Base-by-base conservation (phyloP, 2,888 invertebrate species). In the Gryllus longicercus region DNA sequence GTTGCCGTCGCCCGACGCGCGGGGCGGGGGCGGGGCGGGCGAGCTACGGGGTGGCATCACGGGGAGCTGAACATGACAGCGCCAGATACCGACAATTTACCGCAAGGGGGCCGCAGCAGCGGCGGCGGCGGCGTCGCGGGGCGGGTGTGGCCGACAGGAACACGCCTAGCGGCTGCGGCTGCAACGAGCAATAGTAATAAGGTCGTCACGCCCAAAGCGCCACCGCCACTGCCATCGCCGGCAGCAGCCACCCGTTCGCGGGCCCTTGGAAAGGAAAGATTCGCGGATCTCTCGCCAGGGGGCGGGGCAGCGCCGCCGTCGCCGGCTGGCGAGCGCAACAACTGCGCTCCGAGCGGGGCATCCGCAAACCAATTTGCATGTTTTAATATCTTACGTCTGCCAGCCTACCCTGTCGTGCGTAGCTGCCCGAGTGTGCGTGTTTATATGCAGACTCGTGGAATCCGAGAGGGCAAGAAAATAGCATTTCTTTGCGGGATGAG, bases 71-170 rank as follows among this genome's bases (percentile, higher is more conserved):
- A 79, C 51, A 79, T 79, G 79, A 75, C 79, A 79, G 18, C 50
- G 25, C 75, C 79, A 79, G 79, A 75, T 75, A 21, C 75, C 76
- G 51, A 76, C 79, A 79, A 79, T 79, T 79, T 76, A 79, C 75
- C 79, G 76, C 79, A 79, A 25, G 23, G 63, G 63, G 63, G 63
- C 14, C 16, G 14, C 16, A 63, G 63, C 16, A 11, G 63, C 63
- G n/a, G 63, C 4, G 63, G n/a, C 16, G n/a, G 63, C 5, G 16
- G 14, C 8, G 63, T 8, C 5, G 63, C 14, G 63, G 63, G 63
- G 63, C 63, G 63, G n/a, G 16, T 63, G 63, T n/a, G 63, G 63
- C 63, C 0, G 63, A 63, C 63, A 77, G 49, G 49, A 49, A 50
- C 77, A 49, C 23, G 50, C n/a, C 63, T n/a, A 63, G 14, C 16